These are phyloP conservation scores for Schizopygopsis pylzovi DNA, from an alignment of 2,797 vertebrate species.

Conservation along the genomic window DNA sequence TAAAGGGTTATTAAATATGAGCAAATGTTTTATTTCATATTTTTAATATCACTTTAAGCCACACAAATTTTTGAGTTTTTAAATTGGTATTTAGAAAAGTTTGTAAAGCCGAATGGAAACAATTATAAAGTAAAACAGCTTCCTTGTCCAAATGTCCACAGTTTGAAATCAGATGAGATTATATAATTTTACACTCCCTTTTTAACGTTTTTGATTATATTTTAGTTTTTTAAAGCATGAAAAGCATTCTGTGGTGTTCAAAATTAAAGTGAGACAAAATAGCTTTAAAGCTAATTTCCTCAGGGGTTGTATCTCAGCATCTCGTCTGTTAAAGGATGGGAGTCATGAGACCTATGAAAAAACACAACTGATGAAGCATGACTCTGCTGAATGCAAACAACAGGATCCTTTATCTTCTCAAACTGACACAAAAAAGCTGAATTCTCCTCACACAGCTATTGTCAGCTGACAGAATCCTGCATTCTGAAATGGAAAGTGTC, in stretches of 20 bases:
- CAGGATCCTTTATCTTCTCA: slow-evolving; percentile 11
- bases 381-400: slow-evolving; percentile 26
- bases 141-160: background rate
- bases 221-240: background rate
- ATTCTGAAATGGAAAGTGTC: background rate
- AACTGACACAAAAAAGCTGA: background rate
- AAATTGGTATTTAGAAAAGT: background rate
- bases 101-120: background rate
- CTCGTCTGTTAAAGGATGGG: slow-evolving; percentile 15
- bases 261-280: background rate
- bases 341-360: slow-evolving; percentile 37
- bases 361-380: slow-evolving; percentile 14
- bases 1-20: background rate
- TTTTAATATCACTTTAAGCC: background rate
- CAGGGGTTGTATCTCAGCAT: slow-evolving; percentile 16
- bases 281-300: slow-evolving; percentile 14
- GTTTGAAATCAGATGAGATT: background rate
- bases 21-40: background rate
- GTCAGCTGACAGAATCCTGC: background rate
- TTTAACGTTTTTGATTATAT: background rate
- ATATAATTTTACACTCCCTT: background rate
- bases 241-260: background rate
- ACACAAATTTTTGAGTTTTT: background rate
- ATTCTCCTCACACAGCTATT: background rate
- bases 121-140: background rate